These are phyloP conservation scores for Drymodes brunneopygia DNA, from an alignment of 2,113 vertebrate species.

Conservation along the genomic window DNA sequence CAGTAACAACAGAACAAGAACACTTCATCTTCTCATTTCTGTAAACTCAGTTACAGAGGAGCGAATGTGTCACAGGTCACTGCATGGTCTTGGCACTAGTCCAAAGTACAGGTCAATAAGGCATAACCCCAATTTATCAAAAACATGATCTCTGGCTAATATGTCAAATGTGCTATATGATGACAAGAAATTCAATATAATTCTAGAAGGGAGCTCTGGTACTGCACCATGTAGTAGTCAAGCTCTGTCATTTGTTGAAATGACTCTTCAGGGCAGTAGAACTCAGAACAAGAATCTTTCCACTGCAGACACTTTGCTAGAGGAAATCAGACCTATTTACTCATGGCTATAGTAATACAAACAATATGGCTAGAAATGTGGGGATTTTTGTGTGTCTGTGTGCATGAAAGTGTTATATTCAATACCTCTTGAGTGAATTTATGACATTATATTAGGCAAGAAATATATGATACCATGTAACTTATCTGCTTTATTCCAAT, in stretches of 20 bases:
- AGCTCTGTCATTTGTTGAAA: background rate
- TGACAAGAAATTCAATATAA: background rate
- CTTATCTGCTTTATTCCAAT: background rate
- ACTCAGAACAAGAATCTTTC: background rate
- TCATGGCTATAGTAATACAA: background rate
- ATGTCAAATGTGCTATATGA: background rate
- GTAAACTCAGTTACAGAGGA: background rate
- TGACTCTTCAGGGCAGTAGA: background rate
- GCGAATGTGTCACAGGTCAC: background rate
- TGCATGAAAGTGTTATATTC: background rate
- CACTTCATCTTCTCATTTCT: background rate
- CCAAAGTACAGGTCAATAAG: background rate
- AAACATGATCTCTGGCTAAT: background rate
- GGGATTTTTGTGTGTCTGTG: accelerated
- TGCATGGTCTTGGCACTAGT: background rate
- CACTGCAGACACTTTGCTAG: background rate
- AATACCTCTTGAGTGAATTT: background rate
- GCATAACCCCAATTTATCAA: background rate
- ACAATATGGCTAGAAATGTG: background rate
- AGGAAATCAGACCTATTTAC: background rate
- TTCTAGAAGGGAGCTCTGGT: background rate
- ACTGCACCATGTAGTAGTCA: background rate
- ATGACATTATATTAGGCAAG: background rate
- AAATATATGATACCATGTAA: background rate
- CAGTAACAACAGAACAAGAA: background rate